phyloP scores from a whole-genome alignment of 1,140 invertebrate species.

The Aphaenogaster rudis region DNA sequence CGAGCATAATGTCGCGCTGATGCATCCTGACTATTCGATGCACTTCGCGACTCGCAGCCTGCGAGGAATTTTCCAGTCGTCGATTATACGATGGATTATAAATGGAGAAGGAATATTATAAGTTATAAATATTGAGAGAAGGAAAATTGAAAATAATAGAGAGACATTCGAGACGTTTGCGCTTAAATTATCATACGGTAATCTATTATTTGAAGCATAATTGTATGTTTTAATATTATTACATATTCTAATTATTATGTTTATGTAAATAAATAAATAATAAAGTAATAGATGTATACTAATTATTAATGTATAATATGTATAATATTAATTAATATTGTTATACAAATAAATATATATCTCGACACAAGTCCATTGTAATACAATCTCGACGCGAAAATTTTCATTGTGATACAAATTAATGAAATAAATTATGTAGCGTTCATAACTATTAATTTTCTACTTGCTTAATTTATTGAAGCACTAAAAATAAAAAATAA shows the following conservation, averaged over 20 bases:
- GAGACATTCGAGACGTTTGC: background rate
- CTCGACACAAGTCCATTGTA: background rate
- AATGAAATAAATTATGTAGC: background rate
- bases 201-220: background rate
- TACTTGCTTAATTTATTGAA: background rate
- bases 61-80: background rate
- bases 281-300: no score
- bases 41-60: background rate
- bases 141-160: background rate
- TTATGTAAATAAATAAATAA: background rate
- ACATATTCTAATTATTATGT: background rate
- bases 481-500: background rate
- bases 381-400: background rate
- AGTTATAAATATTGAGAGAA: no score
- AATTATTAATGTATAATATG: no score
- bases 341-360: background rate
- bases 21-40: constrained; percentile 13
- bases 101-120: no score
- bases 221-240: background rate
- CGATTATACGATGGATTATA: background rate
- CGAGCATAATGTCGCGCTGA: constrained; percentile 50
- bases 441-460: background rate
- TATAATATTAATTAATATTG: background rate
- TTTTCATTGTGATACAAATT: background rate
- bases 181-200: background rate